Evolutionary conservation across 2,888 invertebrate genomes (phyloP).

Genomic region (Sisyra terminalis): DNA sequence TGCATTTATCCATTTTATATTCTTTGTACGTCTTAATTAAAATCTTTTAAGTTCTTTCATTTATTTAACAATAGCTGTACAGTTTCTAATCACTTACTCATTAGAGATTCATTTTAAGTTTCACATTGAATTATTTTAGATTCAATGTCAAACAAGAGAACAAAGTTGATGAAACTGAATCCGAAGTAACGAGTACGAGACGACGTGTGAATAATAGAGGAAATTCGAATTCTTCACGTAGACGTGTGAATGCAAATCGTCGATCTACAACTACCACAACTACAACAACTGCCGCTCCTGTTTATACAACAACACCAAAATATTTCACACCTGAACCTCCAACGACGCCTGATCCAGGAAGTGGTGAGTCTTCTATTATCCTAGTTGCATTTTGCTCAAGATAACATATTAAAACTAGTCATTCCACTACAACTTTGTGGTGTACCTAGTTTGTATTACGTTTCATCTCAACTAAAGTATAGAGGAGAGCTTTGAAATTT

Average conservation of each 20-base stretch:
- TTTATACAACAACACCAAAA: slow-evolving; percentile 26
- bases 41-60: too few species aligned
- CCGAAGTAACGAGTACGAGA: not conserved
- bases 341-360: slow-evolving; percentile 77
- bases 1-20: too few species aligned
- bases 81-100: too few species aligned
- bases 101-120: too few species aligned
- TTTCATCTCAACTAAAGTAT: too few species aligned
- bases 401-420: too few species aligned
- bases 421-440: not conserved
- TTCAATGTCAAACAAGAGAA: not conserved
- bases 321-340: slow-evolving; percentile 64
- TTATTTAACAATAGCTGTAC: too few species aligned
- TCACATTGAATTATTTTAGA: too few species aligned
- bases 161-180: slow-evolving; percentile 1
- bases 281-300: slow-evolving; percentile 37
- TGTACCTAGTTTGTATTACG: not conserved
- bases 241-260: not conserved
- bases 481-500: too few species aligned
- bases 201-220: not conserved
- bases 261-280: slow-evolving; percentile 20
- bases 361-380: slow-evolving; percentile 34
- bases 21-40: too few species aligned
- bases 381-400: too few species aligned
- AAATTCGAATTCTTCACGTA: too few species aligned